Conservation (phyloP, 2,797 vertebrate species). For the Urophycis tenuis region DNA sequence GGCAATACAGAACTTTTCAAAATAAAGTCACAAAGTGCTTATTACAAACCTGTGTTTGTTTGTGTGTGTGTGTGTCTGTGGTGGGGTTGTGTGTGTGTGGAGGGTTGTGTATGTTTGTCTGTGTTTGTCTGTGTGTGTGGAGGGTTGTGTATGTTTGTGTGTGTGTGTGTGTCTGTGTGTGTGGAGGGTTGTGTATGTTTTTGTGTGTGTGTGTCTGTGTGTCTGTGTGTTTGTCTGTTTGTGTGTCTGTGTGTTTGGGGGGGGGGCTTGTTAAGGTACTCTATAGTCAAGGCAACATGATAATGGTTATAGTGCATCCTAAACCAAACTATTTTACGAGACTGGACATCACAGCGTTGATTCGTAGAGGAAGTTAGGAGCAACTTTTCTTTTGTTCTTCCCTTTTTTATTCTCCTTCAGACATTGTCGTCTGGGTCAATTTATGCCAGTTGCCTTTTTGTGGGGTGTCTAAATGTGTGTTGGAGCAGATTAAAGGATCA, state of each 20-base stretch:
- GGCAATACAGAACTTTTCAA: background rate
- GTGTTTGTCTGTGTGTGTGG: conserved; percentile 7
- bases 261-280: background rate
- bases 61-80: conserved; percentile 6
- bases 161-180: conserved; percentile 7
- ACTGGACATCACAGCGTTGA: background rate
- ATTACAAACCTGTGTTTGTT: background rate
- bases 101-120: too few species aligned
- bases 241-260: background rate
- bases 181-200: background rate
- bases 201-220: background rate
- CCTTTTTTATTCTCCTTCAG: background rate
- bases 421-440: background rate
- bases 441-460: background rate
- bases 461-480: background rate
- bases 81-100: conserved; percentile 9
- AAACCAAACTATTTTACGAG: background rate
- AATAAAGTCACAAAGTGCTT: background rate
- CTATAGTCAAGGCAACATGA: background rate
- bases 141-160: conserved; percentile 10
- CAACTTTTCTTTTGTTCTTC: background rate
- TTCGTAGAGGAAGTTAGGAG: background rate
- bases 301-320: background rate
- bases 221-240: background rate
- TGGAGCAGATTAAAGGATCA: background rate